These are phyloP conservation scores for Panopea generosa DNA, from an alignment of 2,888 invertebrate genomes.

Conservation along the genomic window DNA sequence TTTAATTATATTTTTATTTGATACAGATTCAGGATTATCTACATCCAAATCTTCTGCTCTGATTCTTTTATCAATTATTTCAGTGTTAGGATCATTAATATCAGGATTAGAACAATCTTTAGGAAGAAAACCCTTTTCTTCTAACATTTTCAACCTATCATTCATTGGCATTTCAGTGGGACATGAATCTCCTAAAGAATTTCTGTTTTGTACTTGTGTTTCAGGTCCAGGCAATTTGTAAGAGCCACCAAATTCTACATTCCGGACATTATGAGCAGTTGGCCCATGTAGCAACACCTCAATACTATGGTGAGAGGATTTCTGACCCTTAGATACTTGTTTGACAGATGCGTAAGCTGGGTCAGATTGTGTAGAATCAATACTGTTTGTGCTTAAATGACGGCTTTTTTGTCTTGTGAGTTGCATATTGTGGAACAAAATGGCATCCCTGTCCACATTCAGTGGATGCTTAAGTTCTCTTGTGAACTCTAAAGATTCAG, in stretches of 20 bases:
- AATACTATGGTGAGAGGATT: slow-evolving; percentile 78
- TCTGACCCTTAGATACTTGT: slow-evolving; percentile 58
- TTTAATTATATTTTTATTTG: slow-evolving; percentile 11
- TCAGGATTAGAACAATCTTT: slow-evolving; percentile 16
- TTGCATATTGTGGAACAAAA: slow-evolving; percentile 80
- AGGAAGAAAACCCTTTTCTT: slow-evolving; percentile 54
- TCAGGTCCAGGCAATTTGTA: slow-evolving; percentile 41
- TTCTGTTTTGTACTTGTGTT: slow-evolving; percentile 11
- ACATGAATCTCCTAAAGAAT: slow-evolving; percentile 44
- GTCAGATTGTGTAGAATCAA: slow-evolving; percentile 79
- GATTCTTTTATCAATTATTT: slow-evolving; percentile 14
- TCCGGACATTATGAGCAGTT: background rate
- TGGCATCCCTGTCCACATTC: slow-evolving; percentile 79
- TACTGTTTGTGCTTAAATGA: slow-evolving; percentile 73
- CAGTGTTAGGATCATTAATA: background rate
- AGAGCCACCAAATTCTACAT: slow-evolving; percentile 40
- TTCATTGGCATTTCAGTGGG: slow-evolving; percentile 52
- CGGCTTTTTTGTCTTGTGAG: slow-evolving; percentile 70
- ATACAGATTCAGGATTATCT: background rate
- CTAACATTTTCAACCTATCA: slow-evolving; percentile 44
- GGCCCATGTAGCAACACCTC: slow-evolving; percentile 77
- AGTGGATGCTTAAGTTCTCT: slow-evolving; percentile 66
- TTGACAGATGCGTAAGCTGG: slow-evolving; percentile 70
- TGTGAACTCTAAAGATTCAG: slow-evolving; percentile 69
- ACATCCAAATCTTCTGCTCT: slow-evolving; percentile 6